Base-by-base conservation (phyloP, 2,797 vertebrate genomes). In the Triplophysa bombifrons region DNA sequence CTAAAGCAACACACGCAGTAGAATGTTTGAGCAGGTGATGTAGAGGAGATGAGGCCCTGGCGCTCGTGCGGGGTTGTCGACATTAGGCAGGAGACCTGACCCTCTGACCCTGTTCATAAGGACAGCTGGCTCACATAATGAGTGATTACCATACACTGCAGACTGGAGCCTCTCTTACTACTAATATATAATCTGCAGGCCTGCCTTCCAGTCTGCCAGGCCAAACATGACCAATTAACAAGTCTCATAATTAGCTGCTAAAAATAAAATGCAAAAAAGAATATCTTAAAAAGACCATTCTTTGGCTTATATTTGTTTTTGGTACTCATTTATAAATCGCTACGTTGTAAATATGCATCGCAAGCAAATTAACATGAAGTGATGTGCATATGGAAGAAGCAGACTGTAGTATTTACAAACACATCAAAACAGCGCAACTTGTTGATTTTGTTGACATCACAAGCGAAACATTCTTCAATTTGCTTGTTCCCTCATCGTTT, bases 91-190 rank as follows among this genome's bases (percentile, higher is more conserved):
- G 70, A 80, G 84, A 80, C 46, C 70, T 82, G 82, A 82, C 81
- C 85, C 78, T 74, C 55, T 78, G 83, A 86, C 84, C 84, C 60
- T 67, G 55, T 61, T 78, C 78, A 86, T 76, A 63, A 79, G 73
- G 81, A 81, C 88, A 88, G 85, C 90, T 88, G 89, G 84, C 83
- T 46, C 64, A 84, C 88, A 89, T 51, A 86, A 87, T 88, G 84
- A 81, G 64, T 20, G 11, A 79, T 91, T 90, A 89, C 76, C 90
- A 88, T 88, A 78, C 71, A 76, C 67, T 69, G 80, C 83, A 86
- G 87, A 86, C 87, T 87, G 58, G 75, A 82, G 72, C 77, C 82
- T 79, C 66, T 66, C 74, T 22, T 69, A 58, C 73, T 73, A 53
- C 77, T 38, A 56, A 81, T 50, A 65, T 27, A 60, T 82, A 82